Evolutionary conservation across 2,113 vertebrate species (phyloP), one percentile per base, ranked within the genome.

Genomic region (Camarhynchus parvulus): DNA sequence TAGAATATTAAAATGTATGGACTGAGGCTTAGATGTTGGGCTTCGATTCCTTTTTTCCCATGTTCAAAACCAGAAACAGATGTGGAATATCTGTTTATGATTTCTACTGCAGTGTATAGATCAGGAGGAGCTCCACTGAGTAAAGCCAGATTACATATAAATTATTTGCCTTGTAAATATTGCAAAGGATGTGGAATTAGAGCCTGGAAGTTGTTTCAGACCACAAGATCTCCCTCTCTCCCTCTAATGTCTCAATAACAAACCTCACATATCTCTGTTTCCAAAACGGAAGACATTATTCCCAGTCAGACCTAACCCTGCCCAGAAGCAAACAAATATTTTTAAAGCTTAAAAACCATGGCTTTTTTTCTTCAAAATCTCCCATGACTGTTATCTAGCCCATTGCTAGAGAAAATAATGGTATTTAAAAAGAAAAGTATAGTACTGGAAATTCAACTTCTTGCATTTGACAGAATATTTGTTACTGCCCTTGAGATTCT

Each of bases 91-190:
- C 74, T 89, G 87, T 23, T 95, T 92, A 86, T 91, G 81, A 91
- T 94, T 96, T 91, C 70, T 56, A 23, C 53, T 58, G 62, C 62
- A 82, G 41, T 15, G 15, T 89, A 72, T 82, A 87, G 70, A 94
- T 61, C 62, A 91, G 81, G 81, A 79, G 37, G 74, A 87, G 44
- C 70, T 85, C 52, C 53, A 62, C 74, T 76, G 74, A 87, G 82
- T 68, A 82, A 96, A 91, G 78, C 35, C 91, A 95, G 74, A 95
- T 85, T 76, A 83, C 67, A 85, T 88, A 70, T 58, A 80, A 86
- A 85, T 2, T 28, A 91, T 81, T 81, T 87, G 83, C 81, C 61
- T 23, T 75, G 80, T 87, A 94, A 90, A 97, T 91, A 90, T 58
- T 83, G 75, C 4, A 10, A 55, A 94, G 90, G 67, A 95, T 94